These are phyloP conservation scores for Cavia aperea DNA, from an alignment of 2,113 vertebrate species.

Conservation along the genomic window DNA sequence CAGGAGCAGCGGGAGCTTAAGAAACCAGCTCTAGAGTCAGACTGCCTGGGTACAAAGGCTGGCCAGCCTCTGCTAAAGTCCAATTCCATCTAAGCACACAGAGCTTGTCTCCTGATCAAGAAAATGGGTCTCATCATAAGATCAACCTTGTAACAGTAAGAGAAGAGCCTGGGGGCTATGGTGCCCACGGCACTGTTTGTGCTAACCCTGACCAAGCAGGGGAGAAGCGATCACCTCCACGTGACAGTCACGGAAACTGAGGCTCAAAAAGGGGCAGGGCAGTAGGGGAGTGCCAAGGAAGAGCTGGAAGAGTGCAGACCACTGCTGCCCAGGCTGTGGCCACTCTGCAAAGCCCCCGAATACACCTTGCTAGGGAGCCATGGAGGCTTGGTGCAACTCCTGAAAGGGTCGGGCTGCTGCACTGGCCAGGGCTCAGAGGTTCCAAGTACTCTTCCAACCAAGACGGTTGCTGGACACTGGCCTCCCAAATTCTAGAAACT, in stretches of 20 bases:
- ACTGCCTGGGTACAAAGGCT: background rate
- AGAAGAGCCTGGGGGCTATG: background rate
- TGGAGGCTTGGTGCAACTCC: too few species aligned
- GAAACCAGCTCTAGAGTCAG: background rate
- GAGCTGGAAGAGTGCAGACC: background rate
- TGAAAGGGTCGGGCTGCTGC: background rate
- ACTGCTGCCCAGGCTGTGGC: rapidly evolving
- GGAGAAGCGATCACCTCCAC: background rate
- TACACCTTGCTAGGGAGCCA: background rate
- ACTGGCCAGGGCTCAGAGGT: background rate
- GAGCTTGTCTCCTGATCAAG: background rate
- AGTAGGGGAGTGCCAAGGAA: background rate
- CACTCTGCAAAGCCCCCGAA: background rate
- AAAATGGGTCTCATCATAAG: background rate
- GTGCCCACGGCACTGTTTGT: rapidly evolving
- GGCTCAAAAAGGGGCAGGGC: background rate
- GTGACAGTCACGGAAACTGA: rapidly evolving
- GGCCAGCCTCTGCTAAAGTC: too few species aligned
- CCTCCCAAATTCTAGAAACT: background rate
- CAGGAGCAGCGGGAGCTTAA: rapidly evolving
- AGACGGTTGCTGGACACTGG: background rate
- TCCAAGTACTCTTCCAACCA: background rate
- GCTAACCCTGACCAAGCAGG: background rate
- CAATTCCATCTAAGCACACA: background rate
- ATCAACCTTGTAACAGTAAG: background rate